Percentiles rank a stretch among this genome's conserved stretches.
Conservation (phyloP, 2,888 invertebrate genomes). For the Zaprionus obscuricornis region DNA sequence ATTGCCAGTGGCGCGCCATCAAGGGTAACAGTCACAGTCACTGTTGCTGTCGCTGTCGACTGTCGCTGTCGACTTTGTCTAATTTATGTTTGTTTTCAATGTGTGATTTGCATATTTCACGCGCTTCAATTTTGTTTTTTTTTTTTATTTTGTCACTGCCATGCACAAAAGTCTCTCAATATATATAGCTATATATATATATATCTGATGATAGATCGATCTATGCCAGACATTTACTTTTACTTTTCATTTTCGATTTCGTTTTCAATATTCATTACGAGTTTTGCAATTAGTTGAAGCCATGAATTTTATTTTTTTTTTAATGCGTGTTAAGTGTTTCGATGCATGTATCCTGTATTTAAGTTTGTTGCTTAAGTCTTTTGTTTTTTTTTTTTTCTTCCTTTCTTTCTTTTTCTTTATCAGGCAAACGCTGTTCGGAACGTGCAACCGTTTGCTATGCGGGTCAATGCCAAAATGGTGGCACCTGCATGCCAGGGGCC, state of each 20-base stretch:
- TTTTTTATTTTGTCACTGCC: conserved; percentile 37
- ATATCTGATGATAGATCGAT: conserved; percentile 49
- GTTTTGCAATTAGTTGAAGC: conserved; percentile 56
- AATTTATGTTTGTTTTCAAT: conserved; percentile 72
- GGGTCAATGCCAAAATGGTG: conserved; percentile 85
- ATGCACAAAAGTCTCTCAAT: conserved; percentile 17
- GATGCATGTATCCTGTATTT: neutral
- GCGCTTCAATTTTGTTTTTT: conserved; percentile 58
- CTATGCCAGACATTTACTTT: conserved; percentile 47
- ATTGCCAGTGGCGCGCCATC: conserved; percentile 6
- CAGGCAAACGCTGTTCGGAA: conserved; percentile 85
- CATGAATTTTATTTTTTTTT: no score
- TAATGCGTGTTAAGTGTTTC: no score
- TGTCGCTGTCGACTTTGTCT: conserved; percentile 29
- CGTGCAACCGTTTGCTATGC: conserved; percentile 85
- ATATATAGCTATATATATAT: conserved; percentile 33
- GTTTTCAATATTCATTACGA: conserved; percentile 8
- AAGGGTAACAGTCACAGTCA: conserved; percentile 21
- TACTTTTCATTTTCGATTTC: conserved; percentile 34
- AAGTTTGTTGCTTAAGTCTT: conserved; percentile 65
- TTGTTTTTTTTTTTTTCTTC: conserved; percentile 26
- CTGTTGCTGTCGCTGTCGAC: no score
- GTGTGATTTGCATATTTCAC: conserved; percentile 75
- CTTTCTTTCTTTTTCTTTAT: conserved; percentile 5
- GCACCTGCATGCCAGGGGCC: conserved; percentile 83